Evolutionary conservation across 2,888 invertebrate genomes (phyloP).

Genomic region (Sphaerophoria rueppellii): DNA sequence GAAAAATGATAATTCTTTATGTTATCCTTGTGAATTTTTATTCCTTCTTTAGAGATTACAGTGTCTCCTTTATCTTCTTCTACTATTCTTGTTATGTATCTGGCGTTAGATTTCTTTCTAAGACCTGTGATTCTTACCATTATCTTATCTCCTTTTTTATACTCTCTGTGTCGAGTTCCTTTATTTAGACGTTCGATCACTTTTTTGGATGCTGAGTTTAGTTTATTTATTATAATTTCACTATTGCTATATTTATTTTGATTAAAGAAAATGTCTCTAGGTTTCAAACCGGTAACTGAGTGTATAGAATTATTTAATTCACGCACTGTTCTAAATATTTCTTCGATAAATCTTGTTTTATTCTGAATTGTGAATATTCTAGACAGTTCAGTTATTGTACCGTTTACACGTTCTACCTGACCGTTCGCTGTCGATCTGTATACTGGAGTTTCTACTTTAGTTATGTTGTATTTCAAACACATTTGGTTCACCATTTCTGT

Average conservation of each 20-base stretch:
- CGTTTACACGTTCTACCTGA: conserved; percentile 7
- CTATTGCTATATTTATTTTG: neutral
- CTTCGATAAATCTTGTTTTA: conserved; percentile 10
- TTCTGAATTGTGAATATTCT: conserved; percentile 16
- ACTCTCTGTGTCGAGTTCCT: conserved; percentile 5
- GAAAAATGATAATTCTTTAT: conserved; percentile 23
- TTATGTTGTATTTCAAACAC: conserved; percentile 20
- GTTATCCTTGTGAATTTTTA: conserved; percentile 19
- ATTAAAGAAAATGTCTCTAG: no score
- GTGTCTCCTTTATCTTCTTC: conserved; percentile 10
- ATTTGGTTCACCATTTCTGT: conserved; percentile 23
- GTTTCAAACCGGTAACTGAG: no score
- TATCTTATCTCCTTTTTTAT: conserved; percentile 33
- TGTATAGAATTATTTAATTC: conserved; percentile 8
- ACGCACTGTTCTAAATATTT: conserved; percentile 14
- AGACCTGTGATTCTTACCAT: conserved; percentile 28
- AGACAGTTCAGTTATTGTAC: conserved; percentile 16
- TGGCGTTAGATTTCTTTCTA: conserved; percentile 20
- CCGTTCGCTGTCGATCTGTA: conserved; percentile 6
- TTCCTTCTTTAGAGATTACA: conserved; percentile 12
- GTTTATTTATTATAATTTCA: conserved; percentile 15
- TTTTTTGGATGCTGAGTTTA: conserved; percentile 14
- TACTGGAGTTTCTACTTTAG: conserved; percentile 22
- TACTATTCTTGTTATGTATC: conserved; percentile 23
- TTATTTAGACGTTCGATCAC: conserved; percentile 14